Evolutionary conservation across 2,113 vertebrate species (phyloP).

Genomic region (Cyanocitta stelleri): DNA sequence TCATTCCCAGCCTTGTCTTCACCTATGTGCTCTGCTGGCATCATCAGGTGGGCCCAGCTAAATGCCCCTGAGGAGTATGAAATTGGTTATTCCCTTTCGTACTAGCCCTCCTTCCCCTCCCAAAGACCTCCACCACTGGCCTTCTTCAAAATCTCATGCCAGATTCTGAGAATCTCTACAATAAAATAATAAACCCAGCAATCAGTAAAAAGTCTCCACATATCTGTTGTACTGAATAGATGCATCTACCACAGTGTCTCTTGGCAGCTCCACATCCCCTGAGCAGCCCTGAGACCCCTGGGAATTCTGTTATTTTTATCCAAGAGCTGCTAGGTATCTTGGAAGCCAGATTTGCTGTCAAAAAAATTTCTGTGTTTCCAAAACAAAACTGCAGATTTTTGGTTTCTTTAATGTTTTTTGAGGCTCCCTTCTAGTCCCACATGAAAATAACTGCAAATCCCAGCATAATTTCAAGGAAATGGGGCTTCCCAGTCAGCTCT

Average conservation of each 20-base stretch:
- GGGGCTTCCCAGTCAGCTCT: background rate
- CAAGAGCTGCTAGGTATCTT: background rate
- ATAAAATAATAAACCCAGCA: background rate
- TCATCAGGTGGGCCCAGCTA: background rate
- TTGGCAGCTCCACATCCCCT: background rate
- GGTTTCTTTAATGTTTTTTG: background rate
- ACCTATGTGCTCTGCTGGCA: background rate
- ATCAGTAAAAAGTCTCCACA: background rate
- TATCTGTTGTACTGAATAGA: background rate
- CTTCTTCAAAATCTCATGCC: background rate
- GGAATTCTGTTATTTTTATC: background rate
- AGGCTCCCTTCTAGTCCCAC: background rate
- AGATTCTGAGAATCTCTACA: background rate
- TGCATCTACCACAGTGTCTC: background rate
- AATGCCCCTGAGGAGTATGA: background rate
- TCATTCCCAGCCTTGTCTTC: background rate
- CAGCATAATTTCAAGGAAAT: background rate
- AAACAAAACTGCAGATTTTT: background rate
- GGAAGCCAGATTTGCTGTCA: background rate
- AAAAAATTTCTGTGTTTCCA: background rate
- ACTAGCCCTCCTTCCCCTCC: background rate
- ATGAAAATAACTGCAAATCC: slow-evolving; percentile 11
- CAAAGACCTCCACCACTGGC: background rate
- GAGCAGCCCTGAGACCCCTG: background rate
- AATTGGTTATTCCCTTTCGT: background rate